Evolutionary conservation across 2,888 invertebrate species (phyloP).

Genomic region (Cosmia trapezina): DNA sequence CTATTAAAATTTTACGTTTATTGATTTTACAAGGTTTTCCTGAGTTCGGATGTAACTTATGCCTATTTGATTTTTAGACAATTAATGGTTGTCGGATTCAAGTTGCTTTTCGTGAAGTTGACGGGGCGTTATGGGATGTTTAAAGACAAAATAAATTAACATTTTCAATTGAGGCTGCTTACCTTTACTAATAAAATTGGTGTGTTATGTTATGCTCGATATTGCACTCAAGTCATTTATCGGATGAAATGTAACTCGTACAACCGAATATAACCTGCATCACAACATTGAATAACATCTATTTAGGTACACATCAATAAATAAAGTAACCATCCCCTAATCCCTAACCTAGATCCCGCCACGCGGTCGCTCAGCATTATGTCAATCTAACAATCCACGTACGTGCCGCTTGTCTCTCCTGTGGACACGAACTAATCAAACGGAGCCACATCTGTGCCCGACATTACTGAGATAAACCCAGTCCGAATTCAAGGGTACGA

Average conservation of each 20-base stretch:
- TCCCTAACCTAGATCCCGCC: neutral
- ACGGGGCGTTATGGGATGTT: neutral
- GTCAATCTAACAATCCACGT: neutral
- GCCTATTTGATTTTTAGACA: slow-evolving; percentile 35
- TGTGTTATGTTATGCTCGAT: neutral
- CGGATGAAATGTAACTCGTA: neutral
- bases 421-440: slow-evolving; percentile 40
- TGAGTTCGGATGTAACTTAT: slow-evolving; percentile 47
- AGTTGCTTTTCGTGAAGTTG: neutral
- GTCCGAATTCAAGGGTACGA: slow-evolving; percentile 20
- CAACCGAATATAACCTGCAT: neutral
- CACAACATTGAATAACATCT: neutral
- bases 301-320: neutral
- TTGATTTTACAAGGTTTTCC: slow-evolving; percentile 64
- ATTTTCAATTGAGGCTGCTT: neutral
- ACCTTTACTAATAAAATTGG: neutral
- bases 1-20: slow-evolving; percentile 64
- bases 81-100: slow-evolving; percentile 18
- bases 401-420: slow-evolving; percentile 12
- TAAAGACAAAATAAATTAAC: neutral
- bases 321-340: slow-evolving; percentile 9
- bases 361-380: slow-evolving; percentile 2
- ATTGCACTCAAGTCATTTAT: neutral
- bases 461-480: slow-evolving; percentile 4
- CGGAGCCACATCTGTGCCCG: slow-evolving; percentile 26